phyloP scores from a whole-genome alignment of 2,888 invertebrate species.

The Plagiodera versicolora region DNA sequence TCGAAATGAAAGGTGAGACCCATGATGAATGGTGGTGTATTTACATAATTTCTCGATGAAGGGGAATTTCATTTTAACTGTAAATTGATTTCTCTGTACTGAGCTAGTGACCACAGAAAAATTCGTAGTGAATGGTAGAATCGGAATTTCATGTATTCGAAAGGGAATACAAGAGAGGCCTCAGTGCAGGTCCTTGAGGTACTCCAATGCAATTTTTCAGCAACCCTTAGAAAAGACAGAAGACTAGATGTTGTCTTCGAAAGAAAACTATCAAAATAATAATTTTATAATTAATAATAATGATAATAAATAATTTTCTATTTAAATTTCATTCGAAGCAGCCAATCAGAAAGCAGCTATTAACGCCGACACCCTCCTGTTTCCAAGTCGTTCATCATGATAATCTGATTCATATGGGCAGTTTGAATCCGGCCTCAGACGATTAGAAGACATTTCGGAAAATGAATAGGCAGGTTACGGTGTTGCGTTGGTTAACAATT shows the following conservation, averaged over 20 bases:
- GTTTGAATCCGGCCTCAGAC: conserved; percentile 18
- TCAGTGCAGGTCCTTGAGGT: too few species aligned
- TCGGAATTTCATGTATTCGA: too few species aligned
- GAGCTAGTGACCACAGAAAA: too few species aligned
- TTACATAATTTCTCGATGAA: conserved; percentile 24
- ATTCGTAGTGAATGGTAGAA: too few species aligned
- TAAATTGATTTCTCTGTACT: too few species aligned
- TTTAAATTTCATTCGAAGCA: not conserved
- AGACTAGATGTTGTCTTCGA: too few species aligned
- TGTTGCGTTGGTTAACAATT: conserved; percentile 16
- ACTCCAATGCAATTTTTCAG: too few species aligned
- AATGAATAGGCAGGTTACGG: conserved; percentile 22
- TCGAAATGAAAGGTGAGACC: conserved; percentile 19
- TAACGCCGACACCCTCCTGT: conserved; percentile 6
- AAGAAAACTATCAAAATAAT: too few species aligned
- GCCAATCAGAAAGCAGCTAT: not conserved
- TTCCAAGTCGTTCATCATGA: conserved; percentile 15
- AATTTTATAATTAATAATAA: too few species aligned
- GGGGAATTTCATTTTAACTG: conserved; percentile 1
- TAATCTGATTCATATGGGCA: conserved; percentile 20
- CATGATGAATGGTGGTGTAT: conserved; percentile 26
- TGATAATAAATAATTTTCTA: not conserved
- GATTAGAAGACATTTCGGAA: conserved; percentile 27
- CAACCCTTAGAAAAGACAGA: too few species aligned
- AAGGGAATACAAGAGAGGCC: too few species aligned